Conservation (phyloP, 2,888 invertebrate species). For the Polyploca ridens region DNA sequence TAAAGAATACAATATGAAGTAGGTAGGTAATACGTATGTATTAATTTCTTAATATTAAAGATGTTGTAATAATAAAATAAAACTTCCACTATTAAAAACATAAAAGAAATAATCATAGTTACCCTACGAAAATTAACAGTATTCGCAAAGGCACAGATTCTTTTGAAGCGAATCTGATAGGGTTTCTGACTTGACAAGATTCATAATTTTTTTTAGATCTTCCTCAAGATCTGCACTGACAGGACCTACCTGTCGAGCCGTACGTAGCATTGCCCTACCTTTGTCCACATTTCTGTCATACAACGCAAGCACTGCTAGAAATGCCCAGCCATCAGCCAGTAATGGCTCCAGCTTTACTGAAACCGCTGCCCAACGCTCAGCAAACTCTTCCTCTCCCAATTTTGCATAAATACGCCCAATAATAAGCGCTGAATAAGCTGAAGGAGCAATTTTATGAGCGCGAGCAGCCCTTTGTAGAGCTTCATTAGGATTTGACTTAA, state of each 20-base stretch:
- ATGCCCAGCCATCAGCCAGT: slow-evolving; percentile 74
- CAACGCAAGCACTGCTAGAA: slow-evolving; percentile 67
- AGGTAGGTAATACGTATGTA: too few species aligned
- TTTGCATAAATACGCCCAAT: slow-evolving; percentile 63
- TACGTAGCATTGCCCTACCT: slow-evolving; percentile 66
- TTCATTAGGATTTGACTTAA: slow-evolving; percentile 46
- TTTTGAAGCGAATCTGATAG: slow-evolving; percentile 63
- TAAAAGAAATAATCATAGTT: too few species aligned
- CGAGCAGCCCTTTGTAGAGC: slow-evolving; percentile 73
- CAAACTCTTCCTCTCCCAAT: slow-evolving; percentile 54
- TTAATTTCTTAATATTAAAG: too few species aligned
- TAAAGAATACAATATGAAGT: too few species aligned
- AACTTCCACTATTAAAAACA: not conserved
- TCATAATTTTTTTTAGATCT: slow-evolving; percentile 55
- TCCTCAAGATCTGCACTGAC: slow-evolving; percentile 61
- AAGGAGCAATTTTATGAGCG: slow-evolving; percentile 66
- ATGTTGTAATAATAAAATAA: not conserved
- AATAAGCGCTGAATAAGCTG: slow-evolving; percentile 64
- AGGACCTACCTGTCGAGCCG: slow-evolving; percentile 68
- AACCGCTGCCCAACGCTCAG: slow-evolving; percentile 70
- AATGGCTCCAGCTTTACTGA: slow-evolving; percentile 70
- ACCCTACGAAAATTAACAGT: too few species aligned
- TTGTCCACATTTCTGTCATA: slow-evolving; percentile 56
- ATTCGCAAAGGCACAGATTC: slow-evolving; percentile 66
- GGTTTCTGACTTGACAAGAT: slow-evolving; percentile 50